Conservation (phyloP, 2,113 vertebrate genomes). For the Notarius lentiginosus region DNA sequence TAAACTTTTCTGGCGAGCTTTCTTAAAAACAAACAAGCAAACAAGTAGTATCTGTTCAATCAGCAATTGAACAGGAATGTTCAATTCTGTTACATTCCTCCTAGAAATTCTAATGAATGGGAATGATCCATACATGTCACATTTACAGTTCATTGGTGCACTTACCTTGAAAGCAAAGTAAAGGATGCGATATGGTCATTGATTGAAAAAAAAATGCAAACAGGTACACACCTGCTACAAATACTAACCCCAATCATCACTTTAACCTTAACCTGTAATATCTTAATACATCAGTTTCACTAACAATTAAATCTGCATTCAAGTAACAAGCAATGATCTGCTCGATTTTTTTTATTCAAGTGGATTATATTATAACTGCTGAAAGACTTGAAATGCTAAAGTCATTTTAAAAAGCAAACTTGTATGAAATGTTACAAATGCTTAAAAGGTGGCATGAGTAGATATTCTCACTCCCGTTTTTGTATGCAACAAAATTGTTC, state of each 20-base stretch:
- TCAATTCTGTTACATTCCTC: background rate
- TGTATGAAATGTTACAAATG: background rate
- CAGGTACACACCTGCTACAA: background rate
- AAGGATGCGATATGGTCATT: background rate
- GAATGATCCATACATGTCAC: background rate
- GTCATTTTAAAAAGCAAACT: background rate
- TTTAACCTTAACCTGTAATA: background rate
- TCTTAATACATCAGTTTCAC: background rate
- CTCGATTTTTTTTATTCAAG: background rate
- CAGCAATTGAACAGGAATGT: background rate
- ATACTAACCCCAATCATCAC: background rate
- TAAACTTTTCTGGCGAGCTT: background rate
- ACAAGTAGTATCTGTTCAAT: background rate
- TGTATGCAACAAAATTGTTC: background rate
- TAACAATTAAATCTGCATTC: background rate
- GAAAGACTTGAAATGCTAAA: background rate
- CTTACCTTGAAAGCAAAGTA: background rate
- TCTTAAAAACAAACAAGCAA: background rate
- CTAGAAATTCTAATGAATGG: background rate
- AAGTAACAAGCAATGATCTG: conserved; percentile 3
- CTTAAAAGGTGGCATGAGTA: background rate
- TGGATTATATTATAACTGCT: background rate
- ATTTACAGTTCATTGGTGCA: background rate
- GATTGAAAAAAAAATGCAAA: background rate
- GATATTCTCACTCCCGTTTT: background rate